Evolutionary conservation across 2,888 invertebrate species (phyloP).

Genomic region (Opisthograptis luteolata): DNA sequence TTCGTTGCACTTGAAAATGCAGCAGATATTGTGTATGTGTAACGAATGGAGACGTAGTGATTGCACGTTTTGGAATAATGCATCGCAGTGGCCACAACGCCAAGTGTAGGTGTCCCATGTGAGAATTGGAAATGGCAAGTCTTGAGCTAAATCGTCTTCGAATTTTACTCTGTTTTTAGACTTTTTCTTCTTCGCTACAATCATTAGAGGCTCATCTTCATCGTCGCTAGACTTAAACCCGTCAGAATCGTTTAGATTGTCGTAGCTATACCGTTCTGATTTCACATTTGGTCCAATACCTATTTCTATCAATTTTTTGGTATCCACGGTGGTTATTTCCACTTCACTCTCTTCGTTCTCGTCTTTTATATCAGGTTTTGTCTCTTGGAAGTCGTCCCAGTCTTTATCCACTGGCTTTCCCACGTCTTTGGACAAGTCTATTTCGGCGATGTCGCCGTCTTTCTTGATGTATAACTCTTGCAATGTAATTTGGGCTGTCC

Average conservation of each 20-base stretch:
- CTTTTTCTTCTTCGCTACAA: slow-evolving; percentile 54
- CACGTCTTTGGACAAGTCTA: slow-evolving; percentile 29
- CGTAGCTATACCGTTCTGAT: slow-evolving; percentile 43
- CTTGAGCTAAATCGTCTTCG: slow-evolving; percentile 35
- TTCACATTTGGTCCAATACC: slow-evolving; percentile 44
- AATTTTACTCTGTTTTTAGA: slow-evolving; percentile 34
- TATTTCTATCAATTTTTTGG: slow-evolving; percentile 45
- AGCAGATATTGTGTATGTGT: slow-evolving; percentile 70
- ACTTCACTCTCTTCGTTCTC: slow-evolving; percentile 47
- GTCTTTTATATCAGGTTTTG: slow-evolving; percentile 61
- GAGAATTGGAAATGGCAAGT: slow-evolving; percentile 33
- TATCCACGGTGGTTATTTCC: slow-evolving; percentile 47
- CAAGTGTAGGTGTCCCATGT: slow-evolving; percentile 73
- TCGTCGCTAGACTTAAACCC: slow-evolving; percentile 41
- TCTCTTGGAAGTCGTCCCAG: slow-evolving; percentile 65
- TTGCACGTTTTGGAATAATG: slow-evolving; percentile 67
- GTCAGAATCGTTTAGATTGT: slow-evolving; percentile 5
- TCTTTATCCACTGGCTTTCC: slow-evolving; percentile 65
- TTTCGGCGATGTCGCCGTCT: slow-evolving; percentile 29
- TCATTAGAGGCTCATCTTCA: slow-evolving; percentile 62
- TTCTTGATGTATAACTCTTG: slow-evolving; percentile 50
- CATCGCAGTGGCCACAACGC: slow-evolving; percentile 70
- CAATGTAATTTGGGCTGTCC: slow-evolving; percentile 68
- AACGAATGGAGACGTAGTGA: slow-evolving; percentile 68
- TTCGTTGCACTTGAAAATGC: slow-evolving; percentile 69